A percentile compares a stretch with the other conserved stretches of the same genome.
Evolutionary conservation across 2,113 vertebrate genomes (phyloP).

Genomic region (Neogale vison): DNA sequence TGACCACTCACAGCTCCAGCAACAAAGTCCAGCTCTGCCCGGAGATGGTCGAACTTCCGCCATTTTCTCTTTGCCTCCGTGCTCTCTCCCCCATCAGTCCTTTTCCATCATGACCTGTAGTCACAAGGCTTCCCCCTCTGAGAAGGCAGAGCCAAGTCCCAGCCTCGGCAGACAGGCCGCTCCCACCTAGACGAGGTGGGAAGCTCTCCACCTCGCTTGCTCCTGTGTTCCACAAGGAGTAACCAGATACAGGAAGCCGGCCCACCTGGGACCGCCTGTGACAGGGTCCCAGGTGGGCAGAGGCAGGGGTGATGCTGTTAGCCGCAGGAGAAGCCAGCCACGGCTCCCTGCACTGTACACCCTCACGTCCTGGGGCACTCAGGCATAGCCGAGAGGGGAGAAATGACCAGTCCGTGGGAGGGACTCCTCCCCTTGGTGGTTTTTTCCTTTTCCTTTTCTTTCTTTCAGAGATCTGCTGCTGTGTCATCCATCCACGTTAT

Average conservation of each 20-base stretch:
- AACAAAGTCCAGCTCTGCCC: neutral
- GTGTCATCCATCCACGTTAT: constrained; percentile 40
- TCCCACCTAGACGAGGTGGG: neutral
- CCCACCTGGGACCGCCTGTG: neutral
- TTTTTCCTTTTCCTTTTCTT: neutral
- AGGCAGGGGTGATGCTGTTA: neutral
- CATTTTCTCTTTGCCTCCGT: neutral
- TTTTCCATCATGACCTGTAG: neutral
- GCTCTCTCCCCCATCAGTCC: neutral
- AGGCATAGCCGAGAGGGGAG: neutral
- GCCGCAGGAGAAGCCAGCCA: neutral
- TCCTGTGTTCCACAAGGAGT: neutral
- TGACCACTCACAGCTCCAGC: neutral
- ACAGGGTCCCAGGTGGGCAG: neutral
- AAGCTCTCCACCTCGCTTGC: neutral
- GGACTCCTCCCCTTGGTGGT: neutral
- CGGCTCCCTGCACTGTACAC: neutral
- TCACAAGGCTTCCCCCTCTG: neutral
- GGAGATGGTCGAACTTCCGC: neutral
- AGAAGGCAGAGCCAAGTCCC: neutral
- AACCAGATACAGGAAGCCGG: neutral
- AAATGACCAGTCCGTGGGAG: neutral
- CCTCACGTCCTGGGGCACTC: neutral
- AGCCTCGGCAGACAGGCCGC: neutral
- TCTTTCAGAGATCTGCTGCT: constrained; percentile 41